A percentile compares a stretch with the other conserved stretches of the same genome.
phyloP scores from a whole-genome alignment of 2,888 invertebrate genomes.

The Pseudococcus jackbeardsleyi region DNA sequence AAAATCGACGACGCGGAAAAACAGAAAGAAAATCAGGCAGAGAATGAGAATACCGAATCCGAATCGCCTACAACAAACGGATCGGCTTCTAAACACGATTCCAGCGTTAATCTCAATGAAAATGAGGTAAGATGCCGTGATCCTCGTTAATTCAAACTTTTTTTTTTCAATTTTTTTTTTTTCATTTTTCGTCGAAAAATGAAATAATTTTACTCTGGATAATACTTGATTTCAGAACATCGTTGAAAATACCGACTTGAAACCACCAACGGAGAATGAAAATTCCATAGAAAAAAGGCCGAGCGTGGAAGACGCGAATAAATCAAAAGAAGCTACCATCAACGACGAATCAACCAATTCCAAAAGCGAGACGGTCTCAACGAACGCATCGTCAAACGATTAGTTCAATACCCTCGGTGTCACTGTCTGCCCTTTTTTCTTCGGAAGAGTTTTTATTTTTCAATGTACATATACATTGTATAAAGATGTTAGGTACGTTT shows the following conservation, averaged over 20 bases:
- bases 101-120: not conserved
- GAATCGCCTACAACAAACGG: constrained; percentile 34
- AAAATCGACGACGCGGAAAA: not conserved
- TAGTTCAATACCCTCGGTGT: not conserved
- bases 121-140: too few relatives aligned
- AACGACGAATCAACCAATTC: constrained; percentile 22
- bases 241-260: not conserved
- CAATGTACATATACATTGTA: constrained; percentile 47
- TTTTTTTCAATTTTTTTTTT: not conserved
- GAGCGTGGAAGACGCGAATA: not conserved
- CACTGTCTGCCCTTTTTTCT: constrained; percentile 15
- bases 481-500: constrained; percentile 38
- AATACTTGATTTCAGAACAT: not conserved
- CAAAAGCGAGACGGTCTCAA: constrained; percentile 3
- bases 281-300: not conserved
- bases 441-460: constrained; percentile 37
- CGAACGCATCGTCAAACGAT: constrained; percentile 39
- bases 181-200: not conserved
- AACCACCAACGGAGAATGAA: not conserved
- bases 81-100: constrained; percentile 25
- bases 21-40: constrained; percentile 22
- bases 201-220: not conserved
- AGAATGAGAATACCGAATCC: not conserved
- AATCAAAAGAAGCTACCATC: not conserved
- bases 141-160: not conserved